Percentiles rank a stretch among this genome's conserved stretches.
phyloP scores from a whole-genome alignment of 2,888 invertebrate genomes.

The Mythimna impura region DNA sequence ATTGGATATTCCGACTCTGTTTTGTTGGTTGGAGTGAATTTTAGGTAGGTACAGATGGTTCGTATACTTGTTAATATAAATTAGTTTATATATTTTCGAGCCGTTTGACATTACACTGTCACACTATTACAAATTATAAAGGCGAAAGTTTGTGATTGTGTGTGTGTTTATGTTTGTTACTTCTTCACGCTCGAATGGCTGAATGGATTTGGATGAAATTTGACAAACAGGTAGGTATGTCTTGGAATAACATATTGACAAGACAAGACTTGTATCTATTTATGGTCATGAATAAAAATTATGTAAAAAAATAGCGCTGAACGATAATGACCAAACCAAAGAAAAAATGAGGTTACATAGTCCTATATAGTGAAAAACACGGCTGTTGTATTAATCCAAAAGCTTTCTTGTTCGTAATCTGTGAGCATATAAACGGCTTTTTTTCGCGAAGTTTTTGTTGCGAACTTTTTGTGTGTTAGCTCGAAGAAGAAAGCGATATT shows the following conservation, averaged over 20 bases:
- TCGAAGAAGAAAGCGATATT: slow-evolving; percentile 63
- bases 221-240: no score
- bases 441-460: slow-evolving; percentile 62
- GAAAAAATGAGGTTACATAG: slow-evolving; percentile 7
- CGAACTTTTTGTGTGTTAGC: slow-evolving; percentile 59
- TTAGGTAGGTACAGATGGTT: background rate
- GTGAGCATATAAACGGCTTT: slow-evolving; percentile 56
- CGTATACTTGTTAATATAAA: background rate
- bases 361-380: slow-evolving; percentile 38
- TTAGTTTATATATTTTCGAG: background rate
- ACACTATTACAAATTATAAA: no score
- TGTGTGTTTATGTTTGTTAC: no score
- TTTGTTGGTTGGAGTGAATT: slow-evolving; percentile 22
- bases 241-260: no score
- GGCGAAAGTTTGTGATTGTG: no score
- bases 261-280: no score
- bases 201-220: no score
- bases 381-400: slow-evolving; percentile 36
- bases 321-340: background rate
- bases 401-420: slow-evolving; percentile 55
- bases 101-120: background rate
- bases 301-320: no score
- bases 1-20: slow-evolving; percentile 35
- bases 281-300: no score
- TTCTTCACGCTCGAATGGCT: no score